Base-by-base conservation (phyloP, 2,888 invertebrate genomes). In the Carcina quercana region DNA sequence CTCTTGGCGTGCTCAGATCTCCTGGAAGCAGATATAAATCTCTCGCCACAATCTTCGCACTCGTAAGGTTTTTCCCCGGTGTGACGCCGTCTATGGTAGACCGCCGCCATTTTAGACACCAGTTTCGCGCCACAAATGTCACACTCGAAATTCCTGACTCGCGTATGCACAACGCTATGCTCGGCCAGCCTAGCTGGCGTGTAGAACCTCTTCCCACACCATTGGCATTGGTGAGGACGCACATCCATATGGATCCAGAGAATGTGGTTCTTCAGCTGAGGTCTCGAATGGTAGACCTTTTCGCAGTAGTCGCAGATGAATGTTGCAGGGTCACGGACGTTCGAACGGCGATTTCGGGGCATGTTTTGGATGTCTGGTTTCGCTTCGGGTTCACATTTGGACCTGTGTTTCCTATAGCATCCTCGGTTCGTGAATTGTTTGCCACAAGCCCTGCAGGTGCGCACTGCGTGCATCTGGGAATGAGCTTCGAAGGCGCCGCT, bases 131-230 rank as follows among this genome's bases (percentile, higher is more conserved):
- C 72, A 50, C 87, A 87, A 29, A 86, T 68, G 33, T 84, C 79
- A 37, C 87, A 87, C 40, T 69, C 74, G 42, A 80, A 86, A 28
- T 85, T 85, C 38, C 86, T 62, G 26, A 62, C 83, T 8, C 84
- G 65, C 0, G 86, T 85, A 42, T 87, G 87, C 0, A 85, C 86
- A 0, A 85, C 74, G 2, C 68, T 67, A 32, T 87, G 87, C 35
- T 85, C 85, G 0, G 80, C 78, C 33, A 87, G 46, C 13, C 86
- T 63, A 0, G 80, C 76, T 3, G 82, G 69, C 0, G 85, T 83
- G 36, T 80, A 86, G 37, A 86, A 87, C 40, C 82, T 59, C 21
- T 84, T 85, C 0, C 72, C 70, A 36, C 87, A 87, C 62, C 76
- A 75, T 13, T 75, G 70, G 39, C 87, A 87, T 39, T 84, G 73